Percentiles rank a stretch among this genome's conserved stretches.
phyloP scores from a whole-genome alignment of 1,140 invertebrate genomes.

The Doryteuthis pealeii region DNA sequence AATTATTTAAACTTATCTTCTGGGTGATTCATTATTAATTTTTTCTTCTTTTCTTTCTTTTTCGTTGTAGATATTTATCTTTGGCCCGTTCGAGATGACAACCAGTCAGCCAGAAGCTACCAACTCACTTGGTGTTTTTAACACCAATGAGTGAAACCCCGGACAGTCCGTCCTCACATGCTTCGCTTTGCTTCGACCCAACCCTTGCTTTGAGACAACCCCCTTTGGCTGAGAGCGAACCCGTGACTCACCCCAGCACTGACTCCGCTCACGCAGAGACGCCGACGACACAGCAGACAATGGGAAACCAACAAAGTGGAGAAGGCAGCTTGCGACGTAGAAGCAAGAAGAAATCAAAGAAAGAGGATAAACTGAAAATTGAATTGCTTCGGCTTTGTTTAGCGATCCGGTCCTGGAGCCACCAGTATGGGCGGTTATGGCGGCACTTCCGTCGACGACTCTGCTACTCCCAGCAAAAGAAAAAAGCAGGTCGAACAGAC shows the following conservation, averaged over 20 bases:
- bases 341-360: slow-evolving; percentile 3
- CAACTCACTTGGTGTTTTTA: background rate
- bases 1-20: too few species aligned
- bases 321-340: slow-evolving; percentile 1
- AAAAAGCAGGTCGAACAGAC: background rate
- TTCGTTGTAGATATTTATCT: slow-evolving; percentile 5
- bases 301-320: slow-evolving; percentile 8
- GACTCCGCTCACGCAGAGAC: background rate
- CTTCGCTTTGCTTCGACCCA: background rate
- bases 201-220: background rate
- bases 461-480: background rate
- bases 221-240: background rate
- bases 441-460: background rate
- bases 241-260: background rate
- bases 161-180: background rate
- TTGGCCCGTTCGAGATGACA: slow-evolving; percentile 1
- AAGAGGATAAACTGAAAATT: background rate
- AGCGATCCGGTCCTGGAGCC: background rate
- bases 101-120: background rate
- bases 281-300: too few species aligned
- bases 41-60: background rate
- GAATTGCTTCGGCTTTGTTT: background rate
- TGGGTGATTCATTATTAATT: too few species aligned
- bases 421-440: background rate
- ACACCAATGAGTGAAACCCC: background rate